phyloP scores from a whole-genome alignment of 2,888 invertebrate genomes.

The Erannis defoliaria region DNA sequence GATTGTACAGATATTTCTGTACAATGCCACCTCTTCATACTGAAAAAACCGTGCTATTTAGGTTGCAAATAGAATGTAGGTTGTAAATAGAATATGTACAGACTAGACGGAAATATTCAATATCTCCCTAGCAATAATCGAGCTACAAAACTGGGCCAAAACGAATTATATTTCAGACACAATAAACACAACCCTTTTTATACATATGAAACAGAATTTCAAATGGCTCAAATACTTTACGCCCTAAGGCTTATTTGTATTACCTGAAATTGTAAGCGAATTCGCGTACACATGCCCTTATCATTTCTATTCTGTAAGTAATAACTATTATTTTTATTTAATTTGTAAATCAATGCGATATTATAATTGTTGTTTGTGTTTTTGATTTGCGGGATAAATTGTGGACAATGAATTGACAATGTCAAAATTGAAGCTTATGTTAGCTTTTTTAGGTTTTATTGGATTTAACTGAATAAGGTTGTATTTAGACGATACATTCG shows the following conservation, averaged over 20 bases:
- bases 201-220: not conserved
- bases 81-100: too few species aligned
- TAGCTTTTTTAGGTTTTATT: not conserved
- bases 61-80: too few species aligned
- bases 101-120: constrained; percentile 12
- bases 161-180: constrained; percentile 14
- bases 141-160: not conserved
- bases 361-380: constrained; percentile 6
- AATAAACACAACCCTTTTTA: constrained; percentile 6
- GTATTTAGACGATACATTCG: too few species aligned
- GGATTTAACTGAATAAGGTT: not conserved
- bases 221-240: constrained; percentile 21
- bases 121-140: constrained; percentile 9
- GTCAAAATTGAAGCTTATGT: constrained; percentile 22
- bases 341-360: constrained; percentile 6
- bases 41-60: too few species aligned
- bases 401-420: constrained; percentile 28
- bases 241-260: constrained; percentile 25
- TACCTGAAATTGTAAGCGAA: constrained; percentile 44
- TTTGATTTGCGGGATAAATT: constrained; percentile 7
- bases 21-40: too few species aligned
- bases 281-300: constrained; percentile 35
- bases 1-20: too few species aligned
- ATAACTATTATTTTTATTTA: constrained; percentile 1
- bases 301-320: constrained; percentile 30